A percentile compares a stretch with the other conserved stretches of the same genome.
Evolutionary conservation across 1,140 invertebrate species (phyloP).

Genomic region (Apolygus lucorum): DNA sequence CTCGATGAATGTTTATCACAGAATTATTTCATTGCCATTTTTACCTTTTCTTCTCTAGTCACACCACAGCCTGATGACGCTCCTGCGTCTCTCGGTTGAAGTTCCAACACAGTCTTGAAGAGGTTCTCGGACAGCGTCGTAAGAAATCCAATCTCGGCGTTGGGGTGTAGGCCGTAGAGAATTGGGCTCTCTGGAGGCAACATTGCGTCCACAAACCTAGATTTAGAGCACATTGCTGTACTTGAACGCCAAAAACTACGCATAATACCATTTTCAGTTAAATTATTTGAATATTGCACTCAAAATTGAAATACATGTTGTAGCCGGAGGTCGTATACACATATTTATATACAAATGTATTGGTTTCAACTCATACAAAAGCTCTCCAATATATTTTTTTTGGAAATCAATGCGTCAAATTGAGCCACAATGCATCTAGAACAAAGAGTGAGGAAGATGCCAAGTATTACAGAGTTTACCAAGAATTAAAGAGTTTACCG

Average conservation of each 20-base stretch:
- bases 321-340: not conserved
- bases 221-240: too few relatives aligned
- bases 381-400: not conserved
- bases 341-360: too few relatives aligned
- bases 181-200: constrained; percentile 80
- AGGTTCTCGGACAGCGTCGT: constrained; percentile 76
- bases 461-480: too few relatives aligned
- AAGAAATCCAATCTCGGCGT: constrained; percentile 90
- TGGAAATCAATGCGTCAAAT: too few relatives aligned
- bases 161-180: constrained; percentile 86
- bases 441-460: too few relatives aligned
- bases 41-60: constrained; percentile 76
- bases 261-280: too few relatives aligned
- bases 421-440: too few relatives aligned
- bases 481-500: too few relatives aligned
- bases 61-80: constrained; percentile 51
- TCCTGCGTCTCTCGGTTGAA: constrained; percentile 77
- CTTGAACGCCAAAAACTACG: too few relatives aligned
- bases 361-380: not conserved
- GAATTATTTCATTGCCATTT: too few relatives aligned
- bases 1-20: not conserved
- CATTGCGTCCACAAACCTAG: constrained; percentile 76
- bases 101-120: constrained; percentile 82
- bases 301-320: not conserved
- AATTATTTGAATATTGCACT: too few relatives aligned